Evolutionary conservation across 2,888 invertebrate species (phyloP), one percentile per base, ranked within the genome.

Genomic region (Troides helena): DNA sequence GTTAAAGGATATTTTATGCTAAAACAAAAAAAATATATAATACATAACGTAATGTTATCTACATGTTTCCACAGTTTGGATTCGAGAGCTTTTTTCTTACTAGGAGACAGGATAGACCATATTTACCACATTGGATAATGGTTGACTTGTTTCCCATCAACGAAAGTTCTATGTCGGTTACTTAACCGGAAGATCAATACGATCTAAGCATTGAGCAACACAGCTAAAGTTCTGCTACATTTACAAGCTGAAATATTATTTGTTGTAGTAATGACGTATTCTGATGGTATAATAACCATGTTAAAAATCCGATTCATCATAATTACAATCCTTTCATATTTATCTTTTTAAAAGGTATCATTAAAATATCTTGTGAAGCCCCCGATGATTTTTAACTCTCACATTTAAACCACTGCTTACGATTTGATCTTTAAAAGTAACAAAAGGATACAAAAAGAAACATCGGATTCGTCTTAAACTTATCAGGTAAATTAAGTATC

Each of bases 401-500:
- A 21, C 8, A 23, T 58, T 23, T 58, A 58, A 53, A 53, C 46
- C 56, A 58, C 23, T 58, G 10, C 10, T 21, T 12, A 58, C 12
- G 23, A 12, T 23, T 58, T 58, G 57, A 58, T 23, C 23, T 14
- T 53, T 58, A 3, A 23, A 58, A 58, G 62, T 62, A 64, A 59
- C 36, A 53, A 59, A 53, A 53, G n/a, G n/a, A n/a, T 53, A 53
- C 53, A 12, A 58, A 65, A 69, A 66, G 23, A 62, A 66, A 60
- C 23, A 63, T 25, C 23, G 17, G 21, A 58, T 59, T 36, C 67
- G 36, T 67, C 62, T 64, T 36, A 68, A 68, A 65, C 62, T 70
- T 72, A 73, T 72, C 69, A 74, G 80, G 80, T 76, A 80, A 77
- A 78, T 77, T 79, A 77, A 73, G 68, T 74, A 71, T 75, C 74